Evolutionary conservation across 2,888 invertebrate genomes (phyloP), one percentile per base, ranked within the genome.

Genomic region (Ganaspis brasiliensis): DNA sequence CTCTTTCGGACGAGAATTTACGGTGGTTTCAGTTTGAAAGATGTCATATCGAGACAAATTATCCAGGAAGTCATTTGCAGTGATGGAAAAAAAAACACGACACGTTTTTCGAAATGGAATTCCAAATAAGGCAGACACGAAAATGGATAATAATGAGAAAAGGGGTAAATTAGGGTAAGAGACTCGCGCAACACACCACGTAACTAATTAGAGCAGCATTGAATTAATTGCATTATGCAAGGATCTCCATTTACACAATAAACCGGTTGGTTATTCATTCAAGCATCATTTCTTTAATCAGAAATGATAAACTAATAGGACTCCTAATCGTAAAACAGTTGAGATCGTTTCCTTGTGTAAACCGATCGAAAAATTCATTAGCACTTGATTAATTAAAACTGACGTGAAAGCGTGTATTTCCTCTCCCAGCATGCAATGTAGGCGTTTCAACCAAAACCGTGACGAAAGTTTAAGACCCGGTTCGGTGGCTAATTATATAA

Each of bases 401-500:
- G 67, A 67, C 45, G 67, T 67, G 67, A 67, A 67, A 67, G 67
- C 45, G 45, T 49, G 45, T 26, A 40, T 67, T 67, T 67, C 45
- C 45, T 67, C 67, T 45, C 67, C 24, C 24, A 67, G 67, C 24
- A 21, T 12, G 40, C n/a, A 24, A 24, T 49, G 45, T 40, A 45
- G 45, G 45, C 45, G 40, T 45, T 49, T 24, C 21, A 63, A 40
- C 24, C n/a, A 9, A 8, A 67, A 67, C 45, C 67, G 9, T 67
- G 45, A 45, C 21, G 67, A 67, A 45, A 67, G 45, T 67, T 67
- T 45, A 9, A 49, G 24, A 67, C 45, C 67, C 45, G 67, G n/a
- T 67, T 67, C 67, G 40, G 26, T 45, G 45, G 67, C 67, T 67
- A 49, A 67, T 67, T 67, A 67, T 67, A 24, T 49, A 67, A 67